Base-by-base conservation (phyloP, 2,888 invertebrate species). In the Lycophotia porphyrea region DNA sequence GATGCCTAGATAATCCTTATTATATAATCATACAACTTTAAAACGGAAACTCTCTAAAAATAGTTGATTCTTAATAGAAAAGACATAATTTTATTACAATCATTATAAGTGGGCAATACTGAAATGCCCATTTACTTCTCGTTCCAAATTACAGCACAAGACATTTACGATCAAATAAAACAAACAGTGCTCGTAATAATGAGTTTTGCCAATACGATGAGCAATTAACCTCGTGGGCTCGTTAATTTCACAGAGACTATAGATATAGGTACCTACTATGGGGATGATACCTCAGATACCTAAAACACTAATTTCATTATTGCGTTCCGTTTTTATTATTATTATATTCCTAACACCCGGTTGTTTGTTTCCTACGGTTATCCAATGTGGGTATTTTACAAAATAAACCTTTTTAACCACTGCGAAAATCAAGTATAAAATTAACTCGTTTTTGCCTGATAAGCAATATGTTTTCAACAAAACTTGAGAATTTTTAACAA, bases 221-320 rank as follows among this genome's bases (percentile, higher is more conserved):
- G 78, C 68, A 81, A 84, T 87, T 88, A 88, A 85, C 81, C 77
- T 82, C 72, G 71, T 60, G 70, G 68, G 70, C 73, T 78, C 76
- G 80, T 88, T 77, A 86, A 87, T 82, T 78, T 82, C 73, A 67
- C 69, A 64, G 66, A 64, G 75, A 78, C 79, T 80, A 58, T 63
- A 65, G 72, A 55, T 39, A 66, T 68, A 63, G 42, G 24, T 44
- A 73, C 42, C 42, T 52, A 52, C 58, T 21, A 52, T 44, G 44
- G 24, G 8, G 13, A 64, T 76, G 27, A 49, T 49, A 39, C 36
- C 27, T 77, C 39, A 44, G 27, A 49, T 49, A 39, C 36, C 27
- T 77, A 44, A 44, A 44, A 60, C 34, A 66, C 55, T 55, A 71
- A 71, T 65, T 31, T 21, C 27, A 60, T 60, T 74, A 72, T 55